Percentiles rank a stretch among this genome's conserved stretches.
phyloP scores from a whole-genome alignment of 2,888 invertebrate species.

The Lottia gigantea region DNA sequence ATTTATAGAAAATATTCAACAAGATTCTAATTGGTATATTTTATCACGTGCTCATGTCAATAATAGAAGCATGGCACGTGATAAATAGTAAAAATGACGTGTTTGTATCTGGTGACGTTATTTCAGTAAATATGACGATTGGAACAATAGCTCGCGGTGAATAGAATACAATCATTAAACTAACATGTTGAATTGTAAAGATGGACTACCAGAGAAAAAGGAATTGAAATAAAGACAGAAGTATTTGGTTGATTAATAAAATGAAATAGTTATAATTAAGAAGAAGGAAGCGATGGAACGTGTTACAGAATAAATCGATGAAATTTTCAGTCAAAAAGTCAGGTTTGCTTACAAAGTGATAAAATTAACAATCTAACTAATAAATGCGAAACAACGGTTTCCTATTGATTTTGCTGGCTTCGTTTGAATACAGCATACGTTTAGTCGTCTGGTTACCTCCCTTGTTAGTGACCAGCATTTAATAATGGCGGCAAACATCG shows the following conservation, averaged over 20 bases:
- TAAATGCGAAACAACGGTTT: constrained; percentile 7
- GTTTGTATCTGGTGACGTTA: constrained; percentile 1
- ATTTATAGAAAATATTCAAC: too few species aligned
- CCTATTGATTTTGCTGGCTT: background rate
- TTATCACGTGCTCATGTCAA: background rate
- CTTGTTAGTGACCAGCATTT: constrained; percentile 5
- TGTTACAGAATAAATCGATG: background rate
- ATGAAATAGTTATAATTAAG: constrained; percentile 3
- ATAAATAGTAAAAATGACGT: background rate
- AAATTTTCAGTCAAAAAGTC: background rate
- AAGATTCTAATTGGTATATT: background rate
- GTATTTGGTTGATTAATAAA: background rate
- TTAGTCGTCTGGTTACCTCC: background rate
- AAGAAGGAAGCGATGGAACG: background rate
- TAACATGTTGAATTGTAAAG: too few species aligned
- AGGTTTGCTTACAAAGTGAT: background rate
- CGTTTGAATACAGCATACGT: background rate
- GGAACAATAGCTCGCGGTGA: background rate
- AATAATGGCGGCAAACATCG: constrained; percentile 1
- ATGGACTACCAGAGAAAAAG: too few species aligned
- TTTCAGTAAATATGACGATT: background rate
- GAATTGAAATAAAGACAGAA: background rate
- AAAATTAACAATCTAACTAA: constrained; percentile 3
- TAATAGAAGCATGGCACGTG: background rate
- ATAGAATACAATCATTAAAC: too few species aligned